phyloP scores from a whole-genome alignment of 1,140 invertebrate species.

The Zophobas atratus region DNA sequence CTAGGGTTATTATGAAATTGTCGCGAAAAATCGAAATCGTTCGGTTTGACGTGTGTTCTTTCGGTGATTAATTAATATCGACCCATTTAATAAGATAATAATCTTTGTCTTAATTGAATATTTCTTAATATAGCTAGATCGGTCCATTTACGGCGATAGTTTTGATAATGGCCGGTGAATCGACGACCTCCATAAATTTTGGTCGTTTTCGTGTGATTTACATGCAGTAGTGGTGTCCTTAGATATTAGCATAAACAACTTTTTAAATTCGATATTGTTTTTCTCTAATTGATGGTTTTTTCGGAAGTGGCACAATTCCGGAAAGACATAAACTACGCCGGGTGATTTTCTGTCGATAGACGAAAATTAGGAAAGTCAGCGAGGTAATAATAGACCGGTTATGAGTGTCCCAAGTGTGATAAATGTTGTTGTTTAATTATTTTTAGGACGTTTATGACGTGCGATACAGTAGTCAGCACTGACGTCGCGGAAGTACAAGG shows the following conservation, averaged over 20 bases:
- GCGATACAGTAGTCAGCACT: not conserved
- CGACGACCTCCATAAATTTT: slow-evolving; percentile 8
- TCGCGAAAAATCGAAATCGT: no score
- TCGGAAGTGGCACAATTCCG: slow-evolving; percentile 33
- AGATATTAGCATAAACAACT: slow-evolving; percentile 28
- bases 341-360: not conserved
- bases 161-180: not conserved
- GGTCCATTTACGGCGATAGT: not conserved
- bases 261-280: slow-evolving; percentile 6
- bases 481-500: slow-evolving; percentile 15
- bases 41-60: no score
- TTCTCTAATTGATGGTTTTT: not conserved
- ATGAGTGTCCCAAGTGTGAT: not conserved
- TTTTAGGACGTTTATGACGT: not conserved
- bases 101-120: not conserved
- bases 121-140: slow-evolving; percentile 6
- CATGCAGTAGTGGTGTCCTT: slow-evolving; percentile 6
- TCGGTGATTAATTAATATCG: no score
- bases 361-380: slow-evolving; percentile 16
- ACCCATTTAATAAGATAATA: no score
- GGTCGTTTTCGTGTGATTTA: slow-evolving; percentile 34
- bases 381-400: slow-evolving; percentile 4
- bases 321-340: slow-evolving; percentile 8
- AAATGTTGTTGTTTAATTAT: slow-evolving; percentile 10
- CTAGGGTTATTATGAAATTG: no score